Evolutionary conservation across 2,113 vertebrate genomes (phyloP).

Genomic region (Numenius arquata): DNA sequence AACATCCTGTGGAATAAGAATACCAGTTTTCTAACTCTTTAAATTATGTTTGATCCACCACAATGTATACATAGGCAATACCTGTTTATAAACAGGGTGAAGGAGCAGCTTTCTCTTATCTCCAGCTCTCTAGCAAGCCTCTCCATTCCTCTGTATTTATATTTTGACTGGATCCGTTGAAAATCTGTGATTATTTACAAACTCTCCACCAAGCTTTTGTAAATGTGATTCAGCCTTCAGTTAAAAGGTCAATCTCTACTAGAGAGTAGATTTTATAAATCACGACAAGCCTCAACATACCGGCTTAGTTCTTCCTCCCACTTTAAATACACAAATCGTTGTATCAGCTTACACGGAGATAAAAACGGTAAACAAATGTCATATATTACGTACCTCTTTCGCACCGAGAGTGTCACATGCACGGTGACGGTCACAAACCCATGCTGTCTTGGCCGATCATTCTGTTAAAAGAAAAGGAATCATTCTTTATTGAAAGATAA

Average conservation of each 20-base stretch:
- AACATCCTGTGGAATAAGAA: background rate
- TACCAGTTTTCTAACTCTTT: background rate
- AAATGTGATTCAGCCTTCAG: background rate
- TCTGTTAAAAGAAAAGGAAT: background rate
- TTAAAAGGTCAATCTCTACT: background rate
- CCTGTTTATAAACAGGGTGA: accelerated
- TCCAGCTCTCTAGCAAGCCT: background rate
- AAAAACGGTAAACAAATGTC: accelerated
- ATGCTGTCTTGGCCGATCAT: background rate
- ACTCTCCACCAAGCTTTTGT: background rate
- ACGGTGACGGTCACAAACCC: accelerated
- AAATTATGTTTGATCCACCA: accelerated
- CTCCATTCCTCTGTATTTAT: accelerated
- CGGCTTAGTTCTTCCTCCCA: background rate
- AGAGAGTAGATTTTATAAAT: background rate
- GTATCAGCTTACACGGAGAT: accelerated
- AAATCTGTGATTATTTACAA: background rate
- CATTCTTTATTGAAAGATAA: conserved; percentile 37
- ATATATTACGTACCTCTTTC: accelerated
- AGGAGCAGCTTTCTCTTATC: background rate
- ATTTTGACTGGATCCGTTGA: background rate
- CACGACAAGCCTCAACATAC: background rate
- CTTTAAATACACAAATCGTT: background rate
- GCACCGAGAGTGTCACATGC: accelerated
- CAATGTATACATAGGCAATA: accelerated